These are phyloP conservation scores for Sphaerophoria rueppellii DNA, from an alignment of 2,888 invertebrate species.

Conservation along the genomic window DNA sequence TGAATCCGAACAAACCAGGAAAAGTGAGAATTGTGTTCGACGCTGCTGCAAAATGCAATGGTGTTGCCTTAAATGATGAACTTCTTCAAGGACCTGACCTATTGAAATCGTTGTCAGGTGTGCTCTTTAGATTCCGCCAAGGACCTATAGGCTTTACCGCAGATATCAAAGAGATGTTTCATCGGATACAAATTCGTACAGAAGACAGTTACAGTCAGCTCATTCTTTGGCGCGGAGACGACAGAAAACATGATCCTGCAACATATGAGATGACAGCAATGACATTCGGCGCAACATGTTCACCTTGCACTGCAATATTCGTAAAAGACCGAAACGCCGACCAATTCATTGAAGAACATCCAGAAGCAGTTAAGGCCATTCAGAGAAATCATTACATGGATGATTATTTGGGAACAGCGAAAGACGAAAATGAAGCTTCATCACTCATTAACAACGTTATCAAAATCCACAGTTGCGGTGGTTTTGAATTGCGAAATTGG, in stretches of 20 bases:
- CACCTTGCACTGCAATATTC: too few species aligned
- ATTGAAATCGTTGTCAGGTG: not conserved
- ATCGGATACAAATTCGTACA: not conserved
- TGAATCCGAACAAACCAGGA: conserved; percentile 1
- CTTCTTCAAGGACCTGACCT: conserved; percentile 2
- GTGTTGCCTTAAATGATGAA: conserved; percentile 7
- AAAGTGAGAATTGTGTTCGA: conserved; percentile 9
- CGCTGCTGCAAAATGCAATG: conserved; percentile 15
- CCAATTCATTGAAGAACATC: too few species aligned
- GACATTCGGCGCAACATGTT: too few species aligned
- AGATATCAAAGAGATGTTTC: conserved; percentile 23
- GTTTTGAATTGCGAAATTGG: too few species aligned
- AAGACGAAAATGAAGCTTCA: too few species aligned
- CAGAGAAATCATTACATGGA: too few species aligned
- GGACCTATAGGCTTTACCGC: conserved; percentile 20
- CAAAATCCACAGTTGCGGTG: too few species aligned
- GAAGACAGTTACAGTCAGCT: conserved; percentile 16
- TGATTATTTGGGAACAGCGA: too few species aligned
- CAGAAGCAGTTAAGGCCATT: too few species aligned
- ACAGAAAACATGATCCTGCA: not conserved
- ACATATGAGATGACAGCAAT: too few species aligned
- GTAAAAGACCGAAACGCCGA: too few species aligned
- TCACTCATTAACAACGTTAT: too few species aligned
- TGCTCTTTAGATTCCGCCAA: not conserved
- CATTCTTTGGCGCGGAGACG: conserved; percentile 1